Base-by-base conservation (phyloP, 2,888 invertebrate genomes). In the Augiades crinisus region DNA sequence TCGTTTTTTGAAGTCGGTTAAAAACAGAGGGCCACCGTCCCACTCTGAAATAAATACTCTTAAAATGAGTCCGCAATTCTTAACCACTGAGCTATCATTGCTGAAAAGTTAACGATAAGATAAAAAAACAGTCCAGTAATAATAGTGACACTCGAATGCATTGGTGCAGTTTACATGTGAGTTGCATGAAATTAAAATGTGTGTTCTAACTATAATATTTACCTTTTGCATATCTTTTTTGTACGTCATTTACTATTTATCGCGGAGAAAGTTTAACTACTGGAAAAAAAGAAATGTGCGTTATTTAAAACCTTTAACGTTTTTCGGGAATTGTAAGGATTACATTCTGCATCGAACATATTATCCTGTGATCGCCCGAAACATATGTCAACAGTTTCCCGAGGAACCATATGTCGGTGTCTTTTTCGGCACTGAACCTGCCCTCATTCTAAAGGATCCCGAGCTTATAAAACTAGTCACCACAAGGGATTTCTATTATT, bases 401-500 rank as follows among this genome's bases (percentile, higher is more conserved):
- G 60, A 70, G 1, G 73, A 54, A 8, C 78, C 83, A 0, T 74
- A 70, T 34, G 76, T 86, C 1, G 85, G 85, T 0, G 70, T 72
- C 0, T 84, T 65, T 52, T 80, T 68, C 17, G 82, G 81, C 0
- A 79, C 77, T 0, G 77, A 81, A 41, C 83, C 84, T 0, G 62
- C 74, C 0, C 69, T 81, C 8, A 63, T 84, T 19, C 52, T 82
- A 2, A 67, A 75, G 61, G 79, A 83, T 36, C 80, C 75, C 1
- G 70, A 75, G 1, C 19, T 78, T 1, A 62, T 83, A 14, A 82
- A 81, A 43, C 60, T 70, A 0, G 65, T 83, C 5, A 57, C 78
- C 56, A 68, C 75, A 0, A 81, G 77, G 38, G 81, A 83, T 45
- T 84, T 77, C 57, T 81, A 78, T 53, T 79, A 71, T 64, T 84